Percentiles rank a stretch among this genome's conserved stretches.
phyloP scores from a whole-genome alignment of 2,797 vertebrate genomes.

The Macropodus opercularis region DNA sequence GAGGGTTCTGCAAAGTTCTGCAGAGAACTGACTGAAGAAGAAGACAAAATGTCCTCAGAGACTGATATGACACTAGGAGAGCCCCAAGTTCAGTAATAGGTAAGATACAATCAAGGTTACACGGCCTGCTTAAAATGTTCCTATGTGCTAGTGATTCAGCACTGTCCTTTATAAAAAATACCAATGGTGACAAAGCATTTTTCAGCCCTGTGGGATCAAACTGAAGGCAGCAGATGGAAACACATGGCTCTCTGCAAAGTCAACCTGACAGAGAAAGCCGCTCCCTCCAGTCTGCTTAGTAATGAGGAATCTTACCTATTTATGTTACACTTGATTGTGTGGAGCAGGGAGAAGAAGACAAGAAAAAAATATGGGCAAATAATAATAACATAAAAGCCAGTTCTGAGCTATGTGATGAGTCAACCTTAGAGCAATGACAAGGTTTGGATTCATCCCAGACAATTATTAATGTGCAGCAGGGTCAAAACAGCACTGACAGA shows the following conservation, averaged over 20 bases:
- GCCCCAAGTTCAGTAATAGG: slow-evolving; percentile 38
- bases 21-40: slow-evolving; percentile 32
- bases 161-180: slow-evolving; percentile 36
- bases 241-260: slow-evolving; percentile 50
- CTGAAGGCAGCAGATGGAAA: slow-evolving; percentile 43
- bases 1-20: slow-evolving; percentile 29
- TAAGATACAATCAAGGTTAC: slow-evolving; percentile 62
- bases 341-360: slow-evolving; percentile 4
- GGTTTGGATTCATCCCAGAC: slow-evolving; percentile 48
- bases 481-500: slow-evolving; percentile 59
- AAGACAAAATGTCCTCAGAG: slow-evolving; percentile 50
- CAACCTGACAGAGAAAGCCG: slow-evolving; percentile 36
- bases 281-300: slow-evolving; percentile 24
- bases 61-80: slow-evolving; percentile 41
- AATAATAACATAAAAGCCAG: slow-evolving; percentile 33
- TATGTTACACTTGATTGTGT: neutral
- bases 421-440: slow-evolving; percentile 45
- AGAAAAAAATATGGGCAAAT: slow-evolving; percentile 9
- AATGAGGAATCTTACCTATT: slow-evolving; percentile 1
- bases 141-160: slow-evolving; percentile 55
- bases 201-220: slow-evolving; percentile 44
- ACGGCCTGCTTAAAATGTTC: slow-evolving; percentile 34
- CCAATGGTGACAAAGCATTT: slow-evolving; percentile 59
- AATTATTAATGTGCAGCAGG: slow-evolving; percentile 67
- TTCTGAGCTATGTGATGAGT: slow-evolving; percentile 57